Evolutionary conservation across 2,113 vertebrate genomes (phyloP), one percentile per base, ranked within the genome.

Genomic region (Redunca redunca): DNA sequence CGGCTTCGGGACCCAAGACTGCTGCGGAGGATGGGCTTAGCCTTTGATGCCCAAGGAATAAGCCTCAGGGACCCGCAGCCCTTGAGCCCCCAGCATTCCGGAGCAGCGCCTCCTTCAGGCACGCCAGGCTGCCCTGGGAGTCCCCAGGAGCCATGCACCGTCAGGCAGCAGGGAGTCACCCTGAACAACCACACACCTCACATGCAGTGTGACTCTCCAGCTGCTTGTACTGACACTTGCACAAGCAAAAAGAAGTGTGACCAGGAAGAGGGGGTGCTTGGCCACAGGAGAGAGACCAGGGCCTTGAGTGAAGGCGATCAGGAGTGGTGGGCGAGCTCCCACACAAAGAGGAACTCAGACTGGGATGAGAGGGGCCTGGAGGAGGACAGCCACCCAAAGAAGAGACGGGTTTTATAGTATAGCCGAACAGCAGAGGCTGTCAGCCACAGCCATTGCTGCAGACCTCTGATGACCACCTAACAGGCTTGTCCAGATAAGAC

Each of bases 1-100:
- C 97, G 96, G 6, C 99, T 94, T 0, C 98, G 98, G 57, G 99
- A 99, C 96, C 99, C 99, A 0, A 98, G 99, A 8, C 97, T 99
- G 96, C 97, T 98, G 1, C 71, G 92, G 6, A 98, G 98, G 28
- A 80, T 95, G 53, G 95, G 98, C 48, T 0, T 92, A n/a, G 96
- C 97, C 28, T 1, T 40, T 1, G 97, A 94, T 9, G 64, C 92
- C 15, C 97, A 77, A 30, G 98, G 95, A 52, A 40, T 52, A 2
- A 43, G 83, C 48, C 26, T 52, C 0, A 77, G 46, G 19, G 95
- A 94, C 0, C 67, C 17, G 26, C 67, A 55, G 0, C 57, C 4
- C 0, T 0, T 0, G 83, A 96, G 36, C 58, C 43, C 92, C 52
- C 95, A 71, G 97, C 48, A 7, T 6, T 48, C 89, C 2, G 97